Percentiles rank a stretch among this genome's conserved stretches.
These are phyloP conservation scores for Drosophila willistoni DNA, from an alignment of 1,140 invertebrate genomes.

Conservation along the genomic window DNA sequence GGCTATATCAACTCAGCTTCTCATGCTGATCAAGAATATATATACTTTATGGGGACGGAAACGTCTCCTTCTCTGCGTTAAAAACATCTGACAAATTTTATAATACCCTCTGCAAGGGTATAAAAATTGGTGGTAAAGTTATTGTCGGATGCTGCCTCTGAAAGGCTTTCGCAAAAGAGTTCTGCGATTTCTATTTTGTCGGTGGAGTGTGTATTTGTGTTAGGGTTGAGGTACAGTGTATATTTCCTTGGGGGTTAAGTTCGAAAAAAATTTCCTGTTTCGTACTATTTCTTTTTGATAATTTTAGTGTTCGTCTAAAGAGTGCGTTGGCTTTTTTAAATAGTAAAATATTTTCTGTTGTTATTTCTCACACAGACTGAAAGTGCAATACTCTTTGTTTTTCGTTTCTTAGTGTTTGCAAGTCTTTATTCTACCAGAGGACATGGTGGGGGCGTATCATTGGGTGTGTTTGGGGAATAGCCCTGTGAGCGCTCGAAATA, in stretches of 20 bases:
- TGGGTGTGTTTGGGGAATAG: conserved; percentile 13
- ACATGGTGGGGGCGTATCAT: neutral
- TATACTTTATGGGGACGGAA: too few species aligned
- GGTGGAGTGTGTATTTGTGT: neutral
- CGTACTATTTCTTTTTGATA: neutral
- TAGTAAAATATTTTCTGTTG: neutral
- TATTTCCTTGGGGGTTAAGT: neutral
- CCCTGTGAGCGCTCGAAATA: conserved; percentile 5
- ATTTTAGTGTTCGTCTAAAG: neutral
- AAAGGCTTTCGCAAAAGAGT: too few species aligned
- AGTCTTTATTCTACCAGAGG: neutral
- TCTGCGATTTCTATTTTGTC: too few species aligned
- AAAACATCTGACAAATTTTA: too few species aligned
- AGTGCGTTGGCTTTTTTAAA: neutral
- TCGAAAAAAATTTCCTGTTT: neutral
- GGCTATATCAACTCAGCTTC: too few species aligned
- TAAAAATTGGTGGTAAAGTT: too few species aligned
- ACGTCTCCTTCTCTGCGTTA: too few species aligned
- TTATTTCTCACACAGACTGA: neutral
- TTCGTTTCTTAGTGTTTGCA: too few species aligned
- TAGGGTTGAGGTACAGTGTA: neutral
- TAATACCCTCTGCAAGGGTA: too few species aligned
- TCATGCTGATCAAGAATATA: too few species aligned
- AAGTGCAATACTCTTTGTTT: too few species aligned
- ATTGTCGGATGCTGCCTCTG: too few species aligned